Evolutionary conservation across 2,113 vertebrate genomes (phyloP).

Genomic region (Eurystomus gularis): DNA sequence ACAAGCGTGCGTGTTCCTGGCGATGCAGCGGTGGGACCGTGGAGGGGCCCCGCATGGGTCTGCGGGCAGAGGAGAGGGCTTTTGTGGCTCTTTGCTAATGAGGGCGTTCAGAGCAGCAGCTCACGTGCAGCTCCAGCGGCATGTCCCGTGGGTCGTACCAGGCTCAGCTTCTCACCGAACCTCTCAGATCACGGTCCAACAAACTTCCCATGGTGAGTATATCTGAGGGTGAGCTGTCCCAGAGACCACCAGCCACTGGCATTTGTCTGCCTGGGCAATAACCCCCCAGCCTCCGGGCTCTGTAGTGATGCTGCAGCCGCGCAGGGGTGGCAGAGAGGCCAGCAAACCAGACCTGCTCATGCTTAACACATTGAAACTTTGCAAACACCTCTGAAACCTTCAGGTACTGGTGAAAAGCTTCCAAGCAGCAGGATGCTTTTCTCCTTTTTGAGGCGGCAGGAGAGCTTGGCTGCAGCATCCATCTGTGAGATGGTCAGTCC

Average conservation of each 20-base stretch:
- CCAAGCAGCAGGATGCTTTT: neutral
- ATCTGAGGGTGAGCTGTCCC: neutral
- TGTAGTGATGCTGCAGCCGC: neutral
- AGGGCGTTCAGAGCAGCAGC: accelerated
- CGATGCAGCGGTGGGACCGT: no score
- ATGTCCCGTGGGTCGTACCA: neutral
- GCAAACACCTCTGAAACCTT: neutral
- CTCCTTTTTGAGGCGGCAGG: accelerated
- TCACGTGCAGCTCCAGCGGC: accelerated
- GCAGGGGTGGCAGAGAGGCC: neutral
- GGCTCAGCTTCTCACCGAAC: neutral
- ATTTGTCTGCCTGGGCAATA: neutral
- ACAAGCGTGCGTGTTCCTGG: accelerated
- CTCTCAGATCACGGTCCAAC: accelerated
- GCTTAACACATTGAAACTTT: neutral
- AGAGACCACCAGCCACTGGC: neutral
- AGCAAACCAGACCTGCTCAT: accelerated
- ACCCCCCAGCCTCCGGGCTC: accelerated
- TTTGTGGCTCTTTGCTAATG: neutral
- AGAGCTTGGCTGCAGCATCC: neutral
- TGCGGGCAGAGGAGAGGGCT: accelerated
- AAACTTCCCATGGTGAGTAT: neutral
- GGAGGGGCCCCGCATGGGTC: accelerated
- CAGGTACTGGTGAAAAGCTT: accelerated
- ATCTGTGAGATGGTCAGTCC: accelerated